Conservation (phyloP, 2,113 vertebrate species). For the Chitala chitala region DNA sequence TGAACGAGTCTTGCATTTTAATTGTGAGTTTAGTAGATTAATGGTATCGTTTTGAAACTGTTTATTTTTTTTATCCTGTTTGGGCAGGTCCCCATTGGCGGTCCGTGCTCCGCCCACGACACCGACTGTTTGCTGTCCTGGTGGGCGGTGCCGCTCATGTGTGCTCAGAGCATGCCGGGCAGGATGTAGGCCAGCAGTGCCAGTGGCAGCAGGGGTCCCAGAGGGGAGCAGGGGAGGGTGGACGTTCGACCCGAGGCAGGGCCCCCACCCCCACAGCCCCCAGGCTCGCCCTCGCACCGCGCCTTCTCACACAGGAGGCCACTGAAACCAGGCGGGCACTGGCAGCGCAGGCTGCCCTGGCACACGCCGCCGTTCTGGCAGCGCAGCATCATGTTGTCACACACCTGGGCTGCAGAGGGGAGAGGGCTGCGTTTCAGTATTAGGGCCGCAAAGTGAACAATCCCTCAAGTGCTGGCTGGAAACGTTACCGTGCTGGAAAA, state of each 20-base stretch:
- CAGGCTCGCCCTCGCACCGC: constrained; percentile 69
- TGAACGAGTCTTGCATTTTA: neutral
- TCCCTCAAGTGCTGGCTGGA: no score
- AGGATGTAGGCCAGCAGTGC: constrained; percentile 47
- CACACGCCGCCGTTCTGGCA: constrained; percentile 95
- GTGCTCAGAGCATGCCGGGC: constrained; percentile 34
- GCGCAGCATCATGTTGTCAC: constrained; percentile 86
- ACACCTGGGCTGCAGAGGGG: constrained; percentile 80
- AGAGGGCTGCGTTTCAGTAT: constrained; percentile 24
- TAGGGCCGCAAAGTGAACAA: no score
- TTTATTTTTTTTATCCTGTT: neutral
- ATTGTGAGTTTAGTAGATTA: neutral
- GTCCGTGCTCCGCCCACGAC: neutral
- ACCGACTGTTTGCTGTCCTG: neutral
- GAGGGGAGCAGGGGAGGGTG: constrained; percentile 31
- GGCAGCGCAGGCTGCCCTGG: constrained; percentile 83
- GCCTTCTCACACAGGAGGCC: constrained; percentile 84
- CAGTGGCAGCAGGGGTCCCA: constrained; percentile 45
- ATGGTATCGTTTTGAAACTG: neutral
- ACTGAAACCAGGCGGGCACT: constrained; percentile 76
- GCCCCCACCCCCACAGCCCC: constrained; percentile 65
- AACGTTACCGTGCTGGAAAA: no score
- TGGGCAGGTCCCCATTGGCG: neutral
- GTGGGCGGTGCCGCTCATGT: constrained; percentile 6
- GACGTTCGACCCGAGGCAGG: constrained; percentile 35